These are phyloP conservation scores for Lasioglossum zephyrum DNA, from an alignment of 2,888 invertebrate species.

Conservation along the genomic window DNA sequence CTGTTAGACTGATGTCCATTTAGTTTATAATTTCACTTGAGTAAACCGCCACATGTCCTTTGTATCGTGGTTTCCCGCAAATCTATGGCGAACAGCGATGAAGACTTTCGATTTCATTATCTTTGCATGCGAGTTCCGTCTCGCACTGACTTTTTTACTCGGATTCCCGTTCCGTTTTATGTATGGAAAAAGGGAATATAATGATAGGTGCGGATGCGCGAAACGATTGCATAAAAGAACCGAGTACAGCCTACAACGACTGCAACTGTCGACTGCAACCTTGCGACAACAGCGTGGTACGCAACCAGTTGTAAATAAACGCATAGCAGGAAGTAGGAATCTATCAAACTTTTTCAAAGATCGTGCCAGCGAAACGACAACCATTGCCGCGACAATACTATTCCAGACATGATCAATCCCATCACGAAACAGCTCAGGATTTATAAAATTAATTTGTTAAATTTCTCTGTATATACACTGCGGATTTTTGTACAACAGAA, in stretches of 20 bases:
- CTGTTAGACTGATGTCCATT: neutral
- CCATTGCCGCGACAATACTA: neutral
- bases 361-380: slow-evolving; percentile 1
- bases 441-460: neutral
- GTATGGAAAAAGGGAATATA: slow-evolving; percentile 21
- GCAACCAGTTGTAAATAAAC: slow-evolving; percentile 41
- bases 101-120: slow-evolving; percentile 8
- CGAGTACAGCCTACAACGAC: slow-evolving; percentile 7
- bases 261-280: slow-evolving; percentile 23
- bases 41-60: neutral
- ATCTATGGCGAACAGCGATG: neutral
- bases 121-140: slow-evolving; percentile 7
- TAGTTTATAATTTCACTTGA: neutral
- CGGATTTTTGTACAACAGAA: too few relatives aligned
- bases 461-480: too few relatives aligned
- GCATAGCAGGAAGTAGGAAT: slow-evolving; percentile 19
- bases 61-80: neutral
- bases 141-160: neutral
- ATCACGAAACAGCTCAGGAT: too few relatives aligned
- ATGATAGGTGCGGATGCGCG: slow-evolving; percentile 40
- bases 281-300: slow-evolving; percentile 16
- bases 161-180: slow-evolving; percentile 12
- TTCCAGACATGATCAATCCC: neutral
- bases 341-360: slow-evolving; percentile 23
- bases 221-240: slow-evolving; percentile 53